Evolutionary conservation across 2,797 vertebrate genomes (phyloP).

Genomic region (Anolis apletophallus): DNA sequence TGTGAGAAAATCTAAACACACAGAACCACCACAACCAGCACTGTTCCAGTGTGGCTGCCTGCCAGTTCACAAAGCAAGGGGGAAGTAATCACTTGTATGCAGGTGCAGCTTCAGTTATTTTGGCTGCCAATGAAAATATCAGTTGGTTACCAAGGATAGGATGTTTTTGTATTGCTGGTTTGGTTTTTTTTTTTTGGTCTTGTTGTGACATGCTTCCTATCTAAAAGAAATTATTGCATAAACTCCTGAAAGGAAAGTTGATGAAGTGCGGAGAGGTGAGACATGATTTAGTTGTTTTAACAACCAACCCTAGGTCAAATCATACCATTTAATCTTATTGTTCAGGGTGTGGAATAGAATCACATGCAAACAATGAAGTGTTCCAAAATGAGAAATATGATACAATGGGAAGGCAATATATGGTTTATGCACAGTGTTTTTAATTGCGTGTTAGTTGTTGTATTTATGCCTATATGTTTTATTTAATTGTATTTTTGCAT

Average conservation of each 20-base stretch:
- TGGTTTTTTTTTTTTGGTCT: constrained; percentile 38
- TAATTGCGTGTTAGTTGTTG: no score
- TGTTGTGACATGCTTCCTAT: constrained; percentile 70
- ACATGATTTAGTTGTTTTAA: constrained; percentile 31
- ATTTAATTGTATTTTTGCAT: no score
- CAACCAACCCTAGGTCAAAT: constrained; percentile 18
- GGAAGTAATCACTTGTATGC: constrained; percentile 47
- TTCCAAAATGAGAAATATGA: background rate
- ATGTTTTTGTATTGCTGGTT: no score
- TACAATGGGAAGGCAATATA: no score
- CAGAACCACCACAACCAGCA: background rate
- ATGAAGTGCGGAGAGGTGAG: constrained; percentile 27
- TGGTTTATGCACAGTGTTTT: no score
- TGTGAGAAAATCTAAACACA: constrained; percentile 54
- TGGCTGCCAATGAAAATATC: constrained; percentile 66
- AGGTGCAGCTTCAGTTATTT: constrained; percentile 70
- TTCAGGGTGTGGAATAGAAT: background rate
- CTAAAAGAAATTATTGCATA: constrained; percentile 10
- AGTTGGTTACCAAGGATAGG: constrained; percentile 54
- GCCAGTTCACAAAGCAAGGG: constrained; percentile 67
- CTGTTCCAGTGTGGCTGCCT: constrained; percentile 46
- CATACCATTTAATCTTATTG: constrained; percentile 1
- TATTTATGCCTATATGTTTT: no score
- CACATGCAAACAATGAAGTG: background rate
- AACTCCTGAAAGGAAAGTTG: constrained; percentile 1